These are phyloP conservation scores for Phytoseiulus persimilis DNA, from an alignment of 2,888 invertebrate species.

Conservation along the genomic window DNA sequence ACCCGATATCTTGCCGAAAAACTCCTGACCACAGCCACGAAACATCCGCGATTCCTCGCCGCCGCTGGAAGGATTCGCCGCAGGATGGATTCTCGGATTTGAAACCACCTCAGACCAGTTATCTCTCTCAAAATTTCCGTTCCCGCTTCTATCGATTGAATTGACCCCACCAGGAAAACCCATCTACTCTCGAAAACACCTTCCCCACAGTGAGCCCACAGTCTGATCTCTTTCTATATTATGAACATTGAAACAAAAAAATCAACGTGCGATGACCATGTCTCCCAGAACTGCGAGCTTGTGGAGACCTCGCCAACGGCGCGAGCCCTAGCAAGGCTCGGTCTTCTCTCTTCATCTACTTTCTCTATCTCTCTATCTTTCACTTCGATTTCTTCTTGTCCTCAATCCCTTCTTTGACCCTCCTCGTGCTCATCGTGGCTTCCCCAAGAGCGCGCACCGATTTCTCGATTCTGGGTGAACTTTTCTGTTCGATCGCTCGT, in stretches of 20 bases:
- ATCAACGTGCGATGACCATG: constrained; percentile 32
- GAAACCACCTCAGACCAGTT: neutral
- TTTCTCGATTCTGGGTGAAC: neutral
- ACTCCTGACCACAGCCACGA: too few relatives aligned
- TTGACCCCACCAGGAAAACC: neutral
- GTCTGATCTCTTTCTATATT: neutral
- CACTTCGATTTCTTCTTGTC: constrained; percentile 13
- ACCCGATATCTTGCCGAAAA: neutral
- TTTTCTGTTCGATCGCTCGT: neutral
- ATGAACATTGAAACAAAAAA: constrained; percentile 24
- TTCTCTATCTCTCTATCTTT: neutral
- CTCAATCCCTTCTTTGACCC: constrained; percentile 7
- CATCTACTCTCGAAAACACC: neutral
- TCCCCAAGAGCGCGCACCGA: neutral
- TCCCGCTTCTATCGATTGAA: neutral
- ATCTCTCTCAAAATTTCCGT: too few relatives aligned
- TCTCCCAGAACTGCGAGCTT: neutral
- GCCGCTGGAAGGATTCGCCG: neutral
- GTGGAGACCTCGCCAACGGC: constrained; percentile 33
- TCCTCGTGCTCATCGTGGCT: neutral
- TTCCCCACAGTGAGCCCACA: neutral
- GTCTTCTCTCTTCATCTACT: constrained; percentile 15
- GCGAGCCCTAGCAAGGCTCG: constrained; percentile 10
- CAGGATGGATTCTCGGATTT: neutral
- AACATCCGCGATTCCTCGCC: too few relatives aligned